A percentile compares a stretch with the other conserved stretches of the same genome.
phyloP scores from a whole-genome alignment of 1,140 invertebrate genomes.

The Tetramorium simillimum region DNA sequence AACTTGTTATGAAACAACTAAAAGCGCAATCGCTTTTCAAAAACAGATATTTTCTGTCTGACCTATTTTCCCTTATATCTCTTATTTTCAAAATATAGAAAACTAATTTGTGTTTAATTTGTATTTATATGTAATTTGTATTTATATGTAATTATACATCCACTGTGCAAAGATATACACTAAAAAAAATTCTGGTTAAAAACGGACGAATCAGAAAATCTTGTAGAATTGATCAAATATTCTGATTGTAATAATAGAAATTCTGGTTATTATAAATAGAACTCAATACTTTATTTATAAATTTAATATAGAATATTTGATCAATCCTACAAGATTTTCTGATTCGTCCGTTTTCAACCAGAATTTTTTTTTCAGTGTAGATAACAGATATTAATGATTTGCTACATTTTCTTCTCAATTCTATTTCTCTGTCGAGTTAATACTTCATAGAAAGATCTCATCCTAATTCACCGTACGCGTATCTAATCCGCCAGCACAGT shows the following conservation, averaged over 20 bases:
- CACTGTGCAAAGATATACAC: neutral
- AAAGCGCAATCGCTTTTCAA: neutral
- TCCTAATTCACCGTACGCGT: neutral
- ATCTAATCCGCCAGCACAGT: neutral
- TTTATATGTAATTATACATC: neutral
- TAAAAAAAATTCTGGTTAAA: too few species aligned
- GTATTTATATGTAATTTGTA: neutral
- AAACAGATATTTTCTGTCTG: neutral
- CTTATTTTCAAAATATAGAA: neutral
- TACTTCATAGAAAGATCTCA: neutral
- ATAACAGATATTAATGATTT: neutral
- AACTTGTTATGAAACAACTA: neutral
- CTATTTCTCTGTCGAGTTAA: neutral
- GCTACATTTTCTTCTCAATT: constrained; percentile 2
- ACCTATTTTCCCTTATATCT: neutral
- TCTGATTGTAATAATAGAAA: too few species aligned
- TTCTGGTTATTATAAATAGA: too few species aligned
- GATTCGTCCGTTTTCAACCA: too few species aligned
- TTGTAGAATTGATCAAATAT: too few species aligned
- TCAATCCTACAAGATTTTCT: too few species aligned
- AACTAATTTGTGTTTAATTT: too few species aligned
- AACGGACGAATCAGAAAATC: too few species aligned
- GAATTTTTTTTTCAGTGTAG: too few species aligned
- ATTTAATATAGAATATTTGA: too few species aligned
- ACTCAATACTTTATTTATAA: too few species aligned